A percentile compares a stretch with the other conserved stretches of the same genome.
These are phyloP conservation scores for Axea sp. DNA, from an alignment of 2,888 invertebrate species.

Conservation along the genomic window DNA sequence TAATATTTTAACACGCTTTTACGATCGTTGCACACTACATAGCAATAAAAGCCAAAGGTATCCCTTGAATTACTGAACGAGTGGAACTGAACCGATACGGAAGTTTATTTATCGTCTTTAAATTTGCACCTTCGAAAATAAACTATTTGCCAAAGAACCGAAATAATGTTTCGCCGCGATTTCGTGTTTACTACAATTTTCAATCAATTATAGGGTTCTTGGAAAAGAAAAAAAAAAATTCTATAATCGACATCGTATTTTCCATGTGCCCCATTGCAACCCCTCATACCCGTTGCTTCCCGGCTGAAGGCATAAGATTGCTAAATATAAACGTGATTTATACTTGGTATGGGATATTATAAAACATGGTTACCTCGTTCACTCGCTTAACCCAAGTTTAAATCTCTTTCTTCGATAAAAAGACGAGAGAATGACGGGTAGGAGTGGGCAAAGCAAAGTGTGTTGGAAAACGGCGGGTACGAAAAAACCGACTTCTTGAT, in stretches of 20 bases:
- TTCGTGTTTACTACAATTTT: background rate
- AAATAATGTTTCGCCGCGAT: background rate
- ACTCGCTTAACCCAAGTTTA: constrained; percentile 71
- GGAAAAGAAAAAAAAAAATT: too few species aligned
- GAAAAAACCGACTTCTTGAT: constrained; percentile 58
- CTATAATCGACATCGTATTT: constrained; percentile 26
- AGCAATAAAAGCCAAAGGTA: constrained; percentile 37
- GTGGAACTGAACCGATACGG: constrained; percentile 12
- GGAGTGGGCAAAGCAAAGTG: constrained; percentile 35
- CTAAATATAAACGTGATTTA: constrained; percentile 75
- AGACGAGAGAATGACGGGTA: constrained; percentile 49
- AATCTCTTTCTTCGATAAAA: constrained; percentile 67
- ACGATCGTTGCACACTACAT: constrained; percentile 48
- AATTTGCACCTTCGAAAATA: constrained; percentile 6
- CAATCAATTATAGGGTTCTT: too few species aligned
- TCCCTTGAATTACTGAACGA: constrained; percentile 15
- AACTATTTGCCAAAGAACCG: constrained; percentile 3
- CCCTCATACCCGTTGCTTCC: constrained; percentile 40
- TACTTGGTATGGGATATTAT: constrained; percentile 74
- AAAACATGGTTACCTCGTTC: constrained; percentile 74
- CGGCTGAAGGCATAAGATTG: constrained; percentile 59
- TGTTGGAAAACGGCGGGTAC: constrained; percentile 38
- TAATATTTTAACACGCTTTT: constrained; percentile 22
- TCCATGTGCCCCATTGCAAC: constrained; percentile 51
- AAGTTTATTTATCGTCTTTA: constrained; percentile 10